Percentiles rank a stretch among this genome's conserved stretches.
Evolutionary conservation across 2,888 invertebrate species (phyloP).

Genomic region (Pelosia muscerda): DNA sequence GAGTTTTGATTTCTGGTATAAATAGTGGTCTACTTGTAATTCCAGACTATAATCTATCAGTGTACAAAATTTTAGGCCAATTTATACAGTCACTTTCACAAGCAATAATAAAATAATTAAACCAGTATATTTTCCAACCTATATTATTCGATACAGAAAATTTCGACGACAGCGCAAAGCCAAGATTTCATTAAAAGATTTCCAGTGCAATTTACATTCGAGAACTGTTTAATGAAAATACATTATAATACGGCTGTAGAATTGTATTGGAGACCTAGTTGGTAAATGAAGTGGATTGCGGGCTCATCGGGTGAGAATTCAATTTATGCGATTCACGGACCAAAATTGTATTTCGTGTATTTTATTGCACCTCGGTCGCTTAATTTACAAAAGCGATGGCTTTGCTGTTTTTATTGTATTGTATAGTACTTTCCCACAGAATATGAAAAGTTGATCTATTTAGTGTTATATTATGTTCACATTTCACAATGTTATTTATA

Average conservation of each 20-base stretch:
- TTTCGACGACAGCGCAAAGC: conserved; percentile 34
- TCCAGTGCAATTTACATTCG: conserved; percentile 34
- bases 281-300: conserved; percentile 63
- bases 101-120: not conserved
- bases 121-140: not conserved
- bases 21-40: no score
- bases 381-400: conserved; percentile 59
- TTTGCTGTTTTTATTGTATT: conserved; percentile 51
- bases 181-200: conserved; percentile 64
- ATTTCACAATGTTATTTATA: no score
- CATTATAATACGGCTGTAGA: conserved; percentile 48
- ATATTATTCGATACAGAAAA: conserved; percentile 14
- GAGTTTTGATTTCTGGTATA: no score
- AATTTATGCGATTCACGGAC: conserved; percentile 58
- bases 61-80: no score
- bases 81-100: no score
- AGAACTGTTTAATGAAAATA: conserved; percentile 39
- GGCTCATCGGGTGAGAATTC: conserved; percentile 55
- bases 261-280: conserved; percentile 62
- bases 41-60: no score
- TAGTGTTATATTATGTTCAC: not conserved
- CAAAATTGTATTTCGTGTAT: conserved; percentile 61
- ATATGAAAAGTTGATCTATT: not conserved
- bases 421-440: conserved; percentile 26
- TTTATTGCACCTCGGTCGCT: conserved; percentile 43